Percentiles rank a stretch among this genome's conserved stretches.
Conservation (phyloP, 1,140 invertebrate species). For the Solenopsis invicta region DNA sequence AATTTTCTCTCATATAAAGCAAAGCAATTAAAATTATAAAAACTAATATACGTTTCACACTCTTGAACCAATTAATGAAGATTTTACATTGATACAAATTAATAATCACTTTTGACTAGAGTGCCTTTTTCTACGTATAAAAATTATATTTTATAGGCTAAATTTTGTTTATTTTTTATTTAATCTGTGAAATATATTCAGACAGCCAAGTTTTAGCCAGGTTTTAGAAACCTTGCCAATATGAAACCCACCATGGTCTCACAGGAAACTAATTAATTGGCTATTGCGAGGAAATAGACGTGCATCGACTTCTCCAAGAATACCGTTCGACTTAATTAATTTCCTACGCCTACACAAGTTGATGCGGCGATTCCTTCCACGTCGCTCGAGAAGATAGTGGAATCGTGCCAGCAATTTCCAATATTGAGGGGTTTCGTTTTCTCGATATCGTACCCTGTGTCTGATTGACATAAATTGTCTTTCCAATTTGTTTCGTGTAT, state of each 20-base stretch:
- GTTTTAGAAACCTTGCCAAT: neutral
- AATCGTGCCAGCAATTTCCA: conserved; percentile 8
- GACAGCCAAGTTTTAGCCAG: no score
- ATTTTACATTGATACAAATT: neutral
- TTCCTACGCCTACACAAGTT: conserved; percentile 65
- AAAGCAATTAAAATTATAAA: conserved; percentile 11
- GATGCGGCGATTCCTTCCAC: conserved; percentile 40
- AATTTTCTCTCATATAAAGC: neutral
- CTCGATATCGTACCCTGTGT: neutral
- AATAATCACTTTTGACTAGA: neutral
- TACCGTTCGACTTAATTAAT: conserved; percentile 66
- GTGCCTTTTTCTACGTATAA: neutral
- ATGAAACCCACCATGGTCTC: neutral
- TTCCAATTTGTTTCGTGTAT: neutral
- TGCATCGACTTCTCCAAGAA: conserved; percentile 56
- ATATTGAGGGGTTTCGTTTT: neutral
- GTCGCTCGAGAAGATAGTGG: conserved; percentile 36
- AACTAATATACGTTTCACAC: neutral
- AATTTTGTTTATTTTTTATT: neutral
- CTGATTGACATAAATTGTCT: neutral
- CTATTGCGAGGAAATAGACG: conserved; percentile 39
- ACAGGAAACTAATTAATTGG: conserved; percentile 72
- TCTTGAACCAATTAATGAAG: neutral
- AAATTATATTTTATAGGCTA: neutral
- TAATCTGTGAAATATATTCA: neutral